Percentiles rank a stretch among this genome's conserved stretches.
These are phyloP conservation scores for Fistularia tabacaria DNA, from an alignment of 2,797 vertebrate species.

Conservation along the genomic window DNA sequence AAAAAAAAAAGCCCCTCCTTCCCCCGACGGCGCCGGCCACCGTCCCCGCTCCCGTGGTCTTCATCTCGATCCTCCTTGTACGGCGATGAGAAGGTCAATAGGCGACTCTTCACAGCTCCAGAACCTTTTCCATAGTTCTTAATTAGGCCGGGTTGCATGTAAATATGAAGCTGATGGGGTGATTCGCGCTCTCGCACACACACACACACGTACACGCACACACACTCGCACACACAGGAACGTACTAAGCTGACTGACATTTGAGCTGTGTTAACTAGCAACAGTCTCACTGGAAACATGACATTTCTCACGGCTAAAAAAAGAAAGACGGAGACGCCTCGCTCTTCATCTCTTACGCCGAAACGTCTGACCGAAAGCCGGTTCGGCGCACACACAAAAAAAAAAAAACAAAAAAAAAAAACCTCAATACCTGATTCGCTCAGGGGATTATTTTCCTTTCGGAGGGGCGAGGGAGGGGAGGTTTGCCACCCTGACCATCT, in stretches of 20 bases:
- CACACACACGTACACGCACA: slow-evolving; percentile 12
- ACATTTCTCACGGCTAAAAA: slow-evolving; percentile 35
- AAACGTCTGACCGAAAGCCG: too few species aligned
- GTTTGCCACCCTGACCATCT: slow-evolving; percentile 22
- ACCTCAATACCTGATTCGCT: too few species aligned
- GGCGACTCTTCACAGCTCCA: slow-evolving; percentile 71
- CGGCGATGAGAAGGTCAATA: slow-evolving; percentile 76
- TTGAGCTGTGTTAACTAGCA: slow-evolving; percentile 11
- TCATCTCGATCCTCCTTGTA: slow-evolving; percentile 56
- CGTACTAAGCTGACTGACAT: too few species aligned
- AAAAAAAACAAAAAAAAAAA: too few species aligned
- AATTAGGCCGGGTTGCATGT: slow-evolving; percentile 76
- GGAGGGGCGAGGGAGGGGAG: too few species aligned
- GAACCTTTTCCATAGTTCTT: slow-evolving; percentile 77
- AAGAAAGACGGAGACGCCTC: slow-evolving; percentile 19
- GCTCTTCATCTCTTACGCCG: slow-evolving; percentile 23
- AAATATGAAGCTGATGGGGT: slow-evolving; percentile 54
- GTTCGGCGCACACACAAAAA: too few species aligned
- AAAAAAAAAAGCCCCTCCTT: slow-evolving; percentile 55
- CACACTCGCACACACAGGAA: slow-evolving; percentile 15
- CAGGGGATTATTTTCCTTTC: too few species aligned
- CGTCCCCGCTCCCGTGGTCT: slow-evolving; percentile 38
- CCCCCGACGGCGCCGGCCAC: slow-evolving; percentile 61
- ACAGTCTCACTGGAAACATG: slow-evolving; percentile 21
- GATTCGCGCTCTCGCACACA: slow-evolving; percentile 31